phyloP scores from a whole-genome alignment of 2,888 invertebrate genomes.

The Eristalis arbustorum region DNA sequence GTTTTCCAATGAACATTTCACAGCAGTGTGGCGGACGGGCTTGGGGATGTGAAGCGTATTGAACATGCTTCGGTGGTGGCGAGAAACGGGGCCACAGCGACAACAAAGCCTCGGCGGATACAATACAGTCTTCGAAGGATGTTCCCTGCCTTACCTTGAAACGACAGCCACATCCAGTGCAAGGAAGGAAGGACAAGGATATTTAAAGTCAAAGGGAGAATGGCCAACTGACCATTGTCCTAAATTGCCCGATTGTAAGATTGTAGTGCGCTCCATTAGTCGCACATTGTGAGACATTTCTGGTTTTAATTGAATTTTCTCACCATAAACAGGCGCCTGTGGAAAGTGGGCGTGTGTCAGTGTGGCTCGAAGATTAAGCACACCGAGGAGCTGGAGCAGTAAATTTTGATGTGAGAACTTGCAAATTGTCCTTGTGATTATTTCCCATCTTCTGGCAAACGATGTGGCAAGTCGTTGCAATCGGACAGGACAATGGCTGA shows the following conservation, averaged over 20 bases:
- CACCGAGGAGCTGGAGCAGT: slow-evolving; percentile 22
- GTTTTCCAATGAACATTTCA: slow-evolving; percentile 62
- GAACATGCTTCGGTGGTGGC: slow-evolving; percentile 50
- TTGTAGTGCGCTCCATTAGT: slow-evolving; percentile 68
- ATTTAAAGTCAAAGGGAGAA: slow-evolving; percentile 56
- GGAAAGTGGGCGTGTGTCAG: background rate
- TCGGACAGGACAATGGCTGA: slow-evolving; percentile 38
- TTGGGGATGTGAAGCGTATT: slow-evolving; percentile 6
- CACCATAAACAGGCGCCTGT: slow-evolving; percentile 32
- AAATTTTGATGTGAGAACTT: slow-evolving; percentile 61
- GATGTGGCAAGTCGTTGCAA: slow-evolving; percentile 42
- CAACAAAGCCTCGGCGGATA: slow-evolving; percentile 42
- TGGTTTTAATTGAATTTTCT: slow-evolving; percentile 69
- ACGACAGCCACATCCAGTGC: background rate
- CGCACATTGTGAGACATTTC: slow-evolving; percentile 68
- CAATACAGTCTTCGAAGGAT: slow-evolving; percentile 44
- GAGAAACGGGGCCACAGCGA: background rate
- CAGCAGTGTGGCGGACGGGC: background rate
- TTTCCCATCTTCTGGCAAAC: slow-evolving; percentile 31
- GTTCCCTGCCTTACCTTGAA: background rate
- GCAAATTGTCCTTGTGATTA: slow-evolving; percentile 38
- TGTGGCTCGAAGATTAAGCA: slow-evolving; percentile 15
- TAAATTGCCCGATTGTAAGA: slow-evolving; percentile 70
- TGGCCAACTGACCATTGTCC: slow-evolving; percentile 67
- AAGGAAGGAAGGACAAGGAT: slow-evolving; percentile 31